Conservation (phyloP, 1,140 invertebrate genomes). For the Zaprionus gabonicus region DNA sequence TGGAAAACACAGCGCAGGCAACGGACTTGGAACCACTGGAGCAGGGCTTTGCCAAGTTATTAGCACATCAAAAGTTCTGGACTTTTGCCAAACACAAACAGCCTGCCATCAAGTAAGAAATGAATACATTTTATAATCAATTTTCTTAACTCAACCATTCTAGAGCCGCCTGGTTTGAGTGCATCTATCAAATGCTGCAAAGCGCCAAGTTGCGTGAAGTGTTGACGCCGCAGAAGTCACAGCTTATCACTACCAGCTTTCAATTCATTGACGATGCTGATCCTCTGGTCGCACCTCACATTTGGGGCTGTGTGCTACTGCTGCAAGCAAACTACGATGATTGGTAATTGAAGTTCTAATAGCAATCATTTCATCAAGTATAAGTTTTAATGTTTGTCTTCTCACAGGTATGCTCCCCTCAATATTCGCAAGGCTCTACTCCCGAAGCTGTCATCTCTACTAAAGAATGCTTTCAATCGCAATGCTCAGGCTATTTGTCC, state of each 20-base stretch:
- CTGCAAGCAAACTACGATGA: slow-evolving; percentile 68
- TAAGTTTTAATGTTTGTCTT: neutral
- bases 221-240: slow-evolving; percentile 85
- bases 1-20: slow-evolving; percentile 85
- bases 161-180: slow-evolving; percentile 88
- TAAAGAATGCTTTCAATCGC: slow-evolving; percentile 90
- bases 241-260: slow-evolving; percentile 87
- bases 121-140: neutral
- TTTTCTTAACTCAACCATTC: neutral
- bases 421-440: slow-evolving; percentile 89
- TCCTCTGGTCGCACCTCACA: slow-evolving; percentile 87
- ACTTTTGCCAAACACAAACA: slow-evolving; percentile 87
- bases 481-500: slow-evolving; percentile 90
- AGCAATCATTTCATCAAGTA: neutral
- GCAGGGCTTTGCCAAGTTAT: slow-evolving; percentile 47
- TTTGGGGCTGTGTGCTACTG: slow-evolving; percentile 87
- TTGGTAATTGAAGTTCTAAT: slow-evolving; percentile 52
- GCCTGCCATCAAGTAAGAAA: slow-evolving; percentile 84
- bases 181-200: slow-evolving; percentile 88
- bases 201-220: slow-evolving; percentile 84
- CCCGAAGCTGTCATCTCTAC: slow-evolving; percentile 88
- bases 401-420: slow-evolving; percentile 87
- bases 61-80: slow-evolving; percentile 89
- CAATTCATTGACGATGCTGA: slow-evolving; percentile 90
- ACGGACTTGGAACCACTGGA: slow-evolving; percentile 85